phyloP scores from a whole-genome alignment of 2,797 vertebrate genomes.

The Dipus sagitta region DNA sequence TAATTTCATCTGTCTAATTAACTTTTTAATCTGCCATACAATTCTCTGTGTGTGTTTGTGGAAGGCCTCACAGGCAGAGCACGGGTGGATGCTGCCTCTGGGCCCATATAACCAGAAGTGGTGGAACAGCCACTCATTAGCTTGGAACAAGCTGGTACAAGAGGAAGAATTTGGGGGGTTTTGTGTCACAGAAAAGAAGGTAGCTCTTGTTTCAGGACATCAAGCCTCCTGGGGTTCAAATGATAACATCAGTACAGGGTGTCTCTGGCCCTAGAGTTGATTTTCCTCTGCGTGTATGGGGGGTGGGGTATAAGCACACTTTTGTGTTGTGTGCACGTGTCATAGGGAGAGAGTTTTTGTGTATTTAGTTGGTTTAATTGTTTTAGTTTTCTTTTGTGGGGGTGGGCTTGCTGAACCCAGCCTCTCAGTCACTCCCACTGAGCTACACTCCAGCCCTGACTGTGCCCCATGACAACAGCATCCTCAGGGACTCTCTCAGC shows the following conservation, averaged over 20 bases:
- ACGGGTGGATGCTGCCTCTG: neutral
- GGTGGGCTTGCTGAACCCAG: neutral
- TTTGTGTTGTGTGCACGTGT: too few relatives aligned
- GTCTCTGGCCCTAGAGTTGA: neutral
- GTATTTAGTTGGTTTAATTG: neutral
- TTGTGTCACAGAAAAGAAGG: neutral
- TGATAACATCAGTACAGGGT: neutral
- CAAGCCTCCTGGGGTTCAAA: neutral
- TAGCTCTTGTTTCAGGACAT: neutral
- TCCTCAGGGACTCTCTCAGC: neutral
- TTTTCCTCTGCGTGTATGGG: neutral
- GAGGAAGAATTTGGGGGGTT: neutral
- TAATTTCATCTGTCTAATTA: constrained; percentile 30
- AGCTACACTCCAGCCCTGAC: neutral
- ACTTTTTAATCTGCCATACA: constrained; percentile 2
- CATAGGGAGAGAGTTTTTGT: too few relatives aligned
- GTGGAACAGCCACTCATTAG: neutral
- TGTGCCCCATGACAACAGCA: neutral
- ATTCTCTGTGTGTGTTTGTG: neutral
- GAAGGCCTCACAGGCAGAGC: neutral
- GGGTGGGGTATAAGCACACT: too few relatives aligned
- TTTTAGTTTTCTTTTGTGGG: neutral
- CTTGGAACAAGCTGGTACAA: neutral
- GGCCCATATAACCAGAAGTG: neutral
- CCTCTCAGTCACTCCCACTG: neutral